Percentiles rank a stretch among this genome's conserved stretches.
phyloP scores from a whole-genome alignment of 2,797 vertebrate genomes.

The Chrosomus eos region DNA sequence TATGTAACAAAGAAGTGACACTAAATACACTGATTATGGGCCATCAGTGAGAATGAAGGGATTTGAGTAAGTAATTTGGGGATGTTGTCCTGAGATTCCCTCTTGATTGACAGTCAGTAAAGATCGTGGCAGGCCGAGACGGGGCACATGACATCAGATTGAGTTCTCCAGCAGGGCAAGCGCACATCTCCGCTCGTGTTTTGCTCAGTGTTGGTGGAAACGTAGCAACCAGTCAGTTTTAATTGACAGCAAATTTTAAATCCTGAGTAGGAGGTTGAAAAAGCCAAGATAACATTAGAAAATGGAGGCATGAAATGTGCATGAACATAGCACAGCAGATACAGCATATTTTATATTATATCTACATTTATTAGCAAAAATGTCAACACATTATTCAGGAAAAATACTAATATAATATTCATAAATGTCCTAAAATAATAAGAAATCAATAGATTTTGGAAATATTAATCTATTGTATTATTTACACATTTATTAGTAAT shows the following conservation, averaged over 20 bases:
- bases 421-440: not conserved
- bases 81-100: not conserved
- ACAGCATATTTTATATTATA: not conserved
- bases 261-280: slow-evolving; percentile 38
- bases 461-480: not conserved
- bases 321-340: not conserved
- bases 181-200: slow-evolving; percentile 46
- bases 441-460: not conserved
- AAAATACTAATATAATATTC: not conserved
- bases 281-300: slow-evolving; percentile 42
- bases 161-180: slow-evolving; percentile 28
- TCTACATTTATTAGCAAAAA: not conserved
- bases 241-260: slow-evolving; percentile 63
- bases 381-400: not conserved
- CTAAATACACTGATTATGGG: slow-evolving; percentile 3
- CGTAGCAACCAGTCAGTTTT: slow-evolving; percentile 54
- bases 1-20: slow-evolving; percentile 7
- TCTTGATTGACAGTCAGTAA: slow-evolving; percentile 21
- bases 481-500: no score
- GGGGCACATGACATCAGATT: slow-evolving; percentile 58
- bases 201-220: slow-evolving; percentile 34
- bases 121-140: slow-evolving; percentile 25
- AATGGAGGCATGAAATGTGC: not conserved
- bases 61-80: not conserved
- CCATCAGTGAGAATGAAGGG: not conserved